Evolutionary conservation across 2,797 vertebrate species (phyloP), one percentile per base, ranked within the genome.

Genomic region (Setipinna tenuifilis): DNA sequence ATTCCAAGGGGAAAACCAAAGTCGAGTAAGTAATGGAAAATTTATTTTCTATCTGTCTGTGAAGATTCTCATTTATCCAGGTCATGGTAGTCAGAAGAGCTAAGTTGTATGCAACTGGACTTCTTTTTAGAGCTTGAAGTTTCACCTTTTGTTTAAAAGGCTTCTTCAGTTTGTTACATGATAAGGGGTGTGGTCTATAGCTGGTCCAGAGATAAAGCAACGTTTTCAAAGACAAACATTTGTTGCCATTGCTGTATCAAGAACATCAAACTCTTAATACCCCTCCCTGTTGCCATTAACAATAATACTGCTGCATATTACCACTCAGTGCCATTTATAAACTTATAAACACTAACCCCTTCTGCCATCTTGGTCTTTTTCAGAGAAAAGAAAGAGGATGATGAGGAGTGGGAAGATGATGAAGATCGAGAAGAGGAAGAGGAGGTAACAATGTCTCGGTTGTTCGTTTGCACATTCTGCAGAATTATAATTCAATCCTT

Each of bases 1-100:
- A 97, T 88, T 96, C 96, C 71, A 97, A 97, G 91, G 88, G 98
- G 95, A 93, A 96, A 93, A 91, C 71, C 71, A 78, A 97, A 95
- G 92, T 98, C 6, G 96, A 95, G 91, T 96, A 95, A 84, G 90
- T 95, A 12, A n/a, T 14, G 16, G 14, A 5, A 21, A 19, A 75
- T 19, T 1, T 17, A 3, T 75, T 14, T 21, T 14, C 6, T 75
- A 6, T 75, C 1, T 21, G n/a, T 75, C 61, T 6, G 2, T 35
- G 54, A 41, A 41, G 2, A 54, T 54, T 54, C 0, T 10, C 2
- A 54, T 54, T 54, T 1, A 54, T 54, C 50, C 50, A 54, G 14
- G 14, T 0, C 14, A 54, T 3, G 50, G 50, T 54, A 54, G 50
- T 48, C 7, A 48, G 11, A 14, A 50, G 19, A 54, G 44, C 35